Base-by-base conservation (phyloP, 1,140 invertebrate species). In the Centruroides vittatus region DNA sequence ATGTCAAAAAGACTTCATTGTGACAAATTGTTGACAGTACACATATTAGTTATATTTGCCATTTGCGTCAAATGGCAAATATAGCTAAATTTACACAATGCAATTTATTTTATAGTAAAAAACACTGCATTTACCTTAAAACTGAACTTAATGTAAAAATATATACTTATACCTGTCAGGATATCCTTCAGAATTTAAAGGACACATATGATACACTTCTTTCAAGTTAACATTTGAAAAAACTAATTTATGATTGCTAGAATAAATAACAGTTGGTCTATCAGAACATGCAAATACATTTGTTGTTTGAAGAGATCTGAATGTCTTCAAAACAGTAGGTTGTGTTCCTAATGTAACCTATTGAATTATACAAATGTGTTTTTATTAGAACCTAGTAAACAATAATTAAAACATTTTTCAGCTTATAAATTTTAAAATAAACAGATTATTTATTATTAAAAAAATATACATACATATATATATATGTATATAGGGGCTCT, bases 281-380 rank as follows among this genome's bases (percentile, higher is more conserved):
- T 99, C 95, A 1, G 93, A 97, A 72, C 96, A 99, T 10, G 94
- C 96, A 77, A 99, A 99, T 4, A 99, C 93, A 77, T 98, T 98
- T 12, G 88, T 93, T 0, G 92, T 94, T 8, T 89, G 88, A 53
- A 92, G 78, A 4, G 93, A 94, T 65, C 84, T 81, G 70, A 99
- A 99, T 13, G 89, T 93, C 65, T 86, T 80, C 59, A 99, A 76
- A 50, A 93, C 86, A 3, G 93, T 98, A 4, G 96, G 95, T 73
- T 98, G 94, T 0, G 95, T 99, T 46, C 95, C 96, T 5, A 99
- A 78, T 0, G 93, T 96, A 12, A 98, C 82, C 75, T 78, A 23
- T 61, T 54, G 50, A 63, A 59, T 23, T 54, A 55, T 41, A 47
- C 35, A 51, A 57, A 54, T 35, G 23, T 36, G 10, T 23, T 52